phyloP scores from a whole-genome alignment of 2,888 invertebrate genomes.

The Plebejus melissa region DNA sequence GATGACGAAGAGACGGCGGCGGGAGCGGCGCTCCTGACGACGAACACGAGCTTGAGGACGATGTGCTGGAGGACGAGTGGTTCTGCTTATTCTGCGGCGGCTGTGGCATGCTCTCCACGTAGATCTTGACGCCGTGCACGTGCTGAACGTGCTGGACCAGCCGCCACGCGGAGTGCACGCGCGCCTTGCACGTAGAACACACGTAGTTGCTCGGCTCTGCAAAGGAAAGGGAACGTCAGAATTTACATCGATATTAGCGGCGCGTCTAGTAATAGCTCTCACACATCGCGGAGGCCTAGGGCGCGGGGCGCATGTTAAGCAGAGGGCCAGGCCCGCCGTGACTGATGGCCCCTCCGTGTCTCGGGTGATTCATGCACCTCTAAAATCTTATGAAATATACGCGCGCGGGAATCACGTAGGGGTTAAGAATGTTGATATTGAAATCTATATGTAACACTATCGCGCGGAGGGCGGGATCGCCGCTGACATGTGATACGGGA shows the following conservation, averaged over 20 bases:
- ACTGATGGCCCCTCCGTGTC: conserved; percentile 76
- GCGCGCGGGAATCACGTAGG: conserved; percentile 71
- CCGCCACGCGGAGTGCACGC: conserved; percentile 96
- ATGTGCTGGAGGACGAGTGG: conserved; percentile 79
- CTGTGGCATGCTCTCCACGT: conserved; percentile 82
- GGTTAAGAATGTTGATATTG: conserved; percentile 78
- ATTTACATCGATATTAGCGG: conserved; percentile 77
- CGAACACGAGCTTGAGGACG: conserved; percentile 78
- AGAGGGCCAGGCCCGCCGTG: conserved; percentile 73
- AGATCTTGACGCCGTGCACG: conserved; percentile 95
- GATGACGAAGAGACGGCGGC: conserved; percentile 82
- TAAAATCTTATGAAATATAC: conserved; percentile 79
- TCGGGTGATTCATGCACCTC: conserved; percentile 78
- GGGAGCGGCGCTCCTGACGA: conserved; percentile 77
- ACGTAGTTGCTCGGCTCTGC: conserved; percentile 97
- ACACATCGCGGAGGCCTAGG: conserved; percentile 78
- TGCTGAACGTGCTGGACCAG: conserved; percentile 97
- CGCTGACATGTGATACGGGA: conserved; percentile 29
- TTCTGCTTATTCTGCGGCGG: conserved; percentile 69
- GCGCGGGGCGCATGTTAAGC: conserved; percentile 71
- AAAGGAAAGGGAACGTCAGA: conserved; percentile 42
- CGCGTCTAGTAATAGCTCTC: conserved; percentile 79
- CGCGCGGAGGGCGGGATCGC: conserved; percentile 39
- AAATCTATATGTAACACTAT: conserved; percentile 74
- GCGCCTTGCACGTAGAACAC: conserved; percentile 95